Base-by-base conservation (phyloP, 2,888 invertebrate species). In the Koerneria pararmatus region DNA sequence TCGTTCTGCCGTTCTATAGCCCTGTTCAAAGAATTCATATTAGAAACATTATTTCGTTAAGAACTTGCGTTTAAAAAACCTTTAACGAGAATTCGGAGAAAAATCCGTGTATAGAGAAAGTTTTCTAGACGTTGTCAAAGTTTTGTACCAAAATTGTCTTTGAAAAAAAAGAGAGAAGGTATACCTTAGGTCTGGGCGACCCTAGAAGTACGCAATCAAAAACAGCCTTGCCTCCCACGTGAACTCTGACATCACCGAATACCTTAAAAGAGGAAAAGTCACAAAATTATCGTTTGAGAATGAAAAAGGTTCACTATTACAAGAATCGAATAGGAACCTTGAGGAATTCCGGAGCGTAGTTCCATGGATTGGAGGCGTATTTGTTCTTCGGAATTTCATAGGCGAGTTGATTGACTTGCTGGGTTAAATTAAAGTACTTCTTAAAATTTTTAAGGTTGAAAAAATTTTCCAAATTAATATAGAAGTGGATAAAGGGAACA, bases 381-480 rank as follows among this genome's bases (percentile, higher is more conserved):
- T 81, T 80, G 73, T 79, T 80, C 66, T 80, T 77, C 5, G 82
- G 82, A 58, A 82, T 76, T 65, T 82, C 81, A 57, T 82, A 82
- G 11, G 78, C 76, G 53, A 82, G 69, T 67, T 83, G 82, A 61
- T 82, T 78, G n/a, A 82, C 82, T 79, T 82, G 82, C 82, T 82
- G 72, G 53, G 79, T 74, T 19, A 27, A 56, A 32, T n/a, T n/a
- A n/a, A n/a, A n/a, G n/a, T n/a, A n/a, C n/a, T n/a, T n/a, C n/a
- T 29, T 31, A n/a, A n/a, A n/a, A n/a, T 1, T 3, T 11, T 34
- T 66, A 34, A 27, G 15, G 22, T 29, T 24, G 31, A 63, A 27
- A 64, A 57, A 66, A 6, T 69, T 54, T n/a, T n/a, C n/a, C n/a
- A n/a, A n/a, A n/a, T n/a, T n/a, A n/a, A n/a, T n/a, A n/a, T n/a